phyloP scores from a whole-genome alignment of 2,113 vertebrate genomes.

The Harpagus bidentatus region DNA sequence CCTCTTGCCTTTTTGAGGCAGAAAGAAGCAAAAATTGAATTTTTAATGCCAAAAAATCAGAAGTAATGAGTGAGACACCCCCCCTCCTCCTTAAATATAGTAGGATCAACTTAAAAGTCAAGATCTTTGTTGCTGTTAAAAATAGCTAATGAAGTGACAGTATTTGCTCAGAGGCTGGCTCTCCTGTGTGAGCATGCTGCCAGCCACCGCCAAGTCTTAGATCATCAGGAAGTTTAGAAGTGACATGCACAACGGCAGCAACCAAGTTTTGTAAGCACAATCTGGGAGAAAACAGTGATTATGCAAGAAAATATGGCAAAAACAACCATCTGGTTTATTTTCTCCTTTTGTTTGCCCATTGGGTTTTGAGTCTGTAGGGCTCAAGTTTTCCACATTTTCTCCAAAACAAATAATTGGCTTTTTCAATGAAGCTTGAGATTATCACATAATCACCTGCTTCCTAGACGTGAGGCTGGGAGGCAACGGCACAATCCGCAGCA shows the following conservation, averaged over 20 bases:
- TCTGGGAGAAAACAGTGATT: neutral
- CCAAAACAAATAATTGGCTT: neutral
- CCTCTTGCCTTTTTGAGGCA: neutral
- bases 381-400: neutral
- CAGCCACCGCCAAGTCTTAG: neutral
- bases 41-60: neutral
- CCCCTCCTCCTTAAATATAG: neutral
- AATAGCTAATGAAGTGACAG: slow-evolving; percentile 25
- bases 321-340: neutral
- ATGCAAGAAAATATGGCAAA: neutral
- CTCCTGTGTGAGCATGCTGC: fast-evolving
- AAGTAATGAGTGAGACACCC: neutral
- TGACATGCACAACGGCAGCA: fast-evolving
- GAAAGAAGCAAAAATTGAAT: neutral
- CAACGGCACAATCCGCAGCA: neutral
- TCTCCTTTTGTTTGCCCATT: neutral
- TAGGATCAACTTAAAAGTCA: neutral
- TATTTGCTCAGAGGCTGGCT: neutral
- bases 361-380: neutral
- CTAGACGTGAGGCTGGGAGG: neutral
- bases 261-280: neutral
- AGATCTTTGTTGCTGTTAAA: neutral
- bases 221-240: neutral
- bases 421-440: neutral
- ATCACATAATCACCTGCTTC: slow-evolving; percentile 5